Conservation (phyloP, 2,113 vertebrate species). For the Poeciliopsis occidentalis region DNA sequence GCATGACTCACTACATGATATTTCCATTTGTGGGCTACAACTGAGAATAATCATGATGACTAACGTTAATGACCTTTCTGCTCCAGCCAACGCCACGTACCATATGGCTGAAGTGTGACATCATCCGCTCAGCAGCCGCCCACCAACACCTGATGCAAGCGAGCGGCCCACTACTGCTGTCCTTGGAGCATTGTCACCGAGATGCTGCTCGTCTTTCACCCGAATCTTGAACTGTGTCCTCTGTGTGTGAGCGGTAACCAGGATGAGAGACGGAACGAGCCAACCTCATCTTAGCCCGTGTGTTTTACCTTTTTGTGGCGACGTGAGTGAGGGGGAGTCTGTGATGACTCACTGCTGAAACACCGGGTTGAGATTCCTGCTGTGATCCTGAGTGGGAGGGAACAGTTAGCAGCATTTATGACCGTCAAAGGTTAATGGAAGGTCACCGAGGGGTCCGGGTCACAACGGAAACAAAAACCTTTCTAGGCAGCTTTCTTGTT, state of each 20-base stretch:
- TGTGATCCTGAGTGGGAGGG: neutral
- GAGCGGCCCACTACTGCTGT: conserved; percentile 18
- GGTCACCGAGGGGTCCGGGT: neutral
- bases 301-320: neutral
- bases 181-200: conserved; percentile 20
- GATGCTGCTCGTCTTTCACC: neutral
- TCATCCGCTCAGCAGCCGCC: conserved; percentile 47
- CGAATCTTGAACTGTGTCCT: neutral
- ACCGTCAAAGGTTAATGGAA: neutral
- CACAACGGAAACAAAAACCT: neutral
- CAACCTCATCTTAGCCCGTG: neutral
- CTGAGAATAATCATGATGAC: conserved; percentile 72
- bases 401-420: neutral
- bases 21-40: conserved; percentile 60
- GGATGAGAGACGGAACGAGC: neutral
- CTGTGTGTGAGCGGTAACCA: neutral
- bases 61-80: conserved; percentile 68
- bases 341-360: neutral
- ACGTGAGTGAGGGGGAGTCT: neutral
- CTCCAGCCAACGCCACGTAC: conserved; percentile 34
- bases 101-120: conserved; percentile 35
- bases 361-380: neutral
- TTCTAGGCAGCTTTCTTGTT: too few species aligned
- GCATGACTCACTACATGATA: conserved; percentile 65
- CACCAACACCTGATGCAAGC: conserved; percentile 55